Base-by-base conservation (phyloP, 53 echinoderm and acorn worm species). In the Mesocentrotus franciscanus region DNA sequence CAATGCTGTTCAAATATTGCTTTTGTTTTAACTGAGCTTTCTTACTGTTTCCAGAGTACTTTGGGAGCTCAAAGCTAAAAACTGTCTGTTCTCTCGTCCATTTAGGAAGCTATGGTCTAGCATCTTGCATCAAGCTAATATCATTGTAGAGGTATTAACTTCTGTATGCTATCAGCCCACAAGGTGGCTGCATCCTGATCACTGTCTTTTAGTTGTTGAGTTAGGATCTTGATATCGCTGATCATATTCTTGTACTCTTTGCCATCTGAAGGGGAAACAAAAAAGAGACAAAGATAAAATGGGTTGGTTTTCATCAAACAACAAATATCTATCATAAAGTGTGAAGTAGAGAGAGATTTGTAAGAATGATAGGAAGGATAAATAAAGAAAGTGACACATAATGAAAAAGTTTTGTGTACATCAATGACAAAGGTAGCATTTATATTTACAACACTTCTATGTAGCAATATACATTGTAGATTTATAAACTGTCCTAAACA, bases 181-280 rank as follows among this genome's bases (percentile, higher is more conserved):
- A 49, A 55, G 16, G 30, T 12, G 24, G 42, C 26, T 93, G 93
- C 9, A 39, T 75, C 93, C 29, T 68, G 33, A 11, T 90, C 29
- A 30, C 90, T 60, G 90, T 90, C 93, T 75, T 75, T 30, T 32
- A 93, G 93, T 29, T 27, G 58, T 26, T 49, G 66, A 14, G 59
- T 13, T 26, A 93, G 36, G 24, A 56, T 26, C 78, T 72, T 26
- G 74, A 93, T 49, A 26, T 76, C 76, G 10, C 78, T 4, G n/a
- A 93, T 11, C 55, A 75, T 60, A 8, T 17, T 56, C 93, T 93
- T 93, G 93, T 74, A 93, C 32, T 93, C 76, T 75, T 59, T 93
- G 26, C 33, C 93, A 57, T 93, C 93, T 93, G 57, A 27, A 49
- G 30, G 24, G 4, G 11, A 75, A 56, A 71, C 22, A 9, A 39